phyloP scores from a whole-genome alignment of 2,113 vertebrate genomes.

The Penelope pileata region DNA sequence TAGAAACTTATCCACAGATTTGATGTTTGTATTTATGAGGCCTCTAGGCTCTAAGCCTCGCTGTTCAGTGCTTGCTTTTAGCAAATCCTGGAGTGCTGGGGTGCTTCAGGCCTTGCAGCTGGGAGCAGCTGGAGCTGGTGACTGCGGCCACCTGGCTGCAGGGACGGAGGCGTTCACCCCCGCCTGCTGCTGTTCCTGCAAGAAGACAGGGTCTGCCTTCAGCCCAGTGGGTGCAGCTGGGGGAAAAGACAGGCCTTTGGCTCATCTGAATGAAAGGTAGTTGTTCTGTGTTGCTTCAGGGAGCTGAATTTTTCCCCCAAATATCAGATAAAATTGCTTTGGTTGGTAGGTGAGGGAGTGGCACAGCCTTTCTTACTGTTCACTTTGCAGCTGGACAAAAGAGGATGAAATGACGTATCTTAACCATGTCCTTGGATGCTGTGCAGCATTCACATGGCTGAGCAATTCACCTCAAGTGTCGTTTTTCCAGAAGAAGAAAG shows the following conservation, averaged over 20 bases:
- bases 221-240: background rate
- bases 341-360: background rate
- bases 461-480: background rate
- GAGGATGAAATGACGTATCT: background rate
- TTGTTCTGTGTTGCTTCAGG: fast-evolving
- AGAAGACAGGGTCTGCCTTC: no score
- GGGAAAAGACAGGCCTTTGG: background rate
- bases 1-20: no score
- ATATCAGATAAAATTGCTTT: background rate
- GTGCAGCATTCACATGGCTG: background rate
- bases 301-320: fast-evolving
- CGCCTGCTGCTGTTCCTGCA: background rate
- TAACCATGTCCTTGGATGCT: fast-evolving
- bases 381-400: background rate
- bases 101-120: background rate
- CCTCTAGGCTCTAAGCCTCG: background rate
- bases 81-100: no score
- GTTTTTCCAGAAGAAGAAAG: background rate
- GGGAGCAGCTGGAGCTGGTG: background rate
- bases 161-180: background rate
- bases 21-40: fast-evolving
- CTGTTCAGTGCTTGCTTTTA: no score
- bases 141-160: background rate
- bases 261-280: no score
- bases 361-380: background rate